Evolutionary conservation across 2,888 invertebrate species (phyloP), one percentile per base, ranked within the genome.

Genomic region (Villa cingulata): DNA sequence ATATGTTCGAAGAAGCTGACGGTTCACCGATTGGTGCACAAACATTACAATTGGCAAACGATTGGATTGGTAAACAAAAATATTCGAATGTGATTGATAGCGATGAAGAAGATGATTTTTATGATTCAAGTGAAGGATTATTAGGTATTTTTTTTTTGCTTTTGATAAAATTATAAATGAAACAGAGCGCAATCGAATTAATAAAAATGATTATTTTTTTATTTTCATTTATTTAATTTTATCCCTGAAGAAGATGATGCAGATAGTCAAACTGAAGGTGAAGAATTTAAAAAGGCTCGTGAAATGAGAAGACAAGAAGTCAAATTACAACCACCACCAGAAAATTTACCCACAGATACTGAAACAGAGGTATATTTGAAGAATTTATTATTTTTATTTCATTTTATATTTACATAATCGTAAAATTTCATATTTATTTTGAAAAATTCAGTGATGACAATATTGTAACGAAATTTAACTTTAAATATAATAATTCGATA

Each of bases 241-340:
- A n/a, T n/a, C n/a, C n/a, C n/a, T 36, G 10, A 36, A 77, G 79
- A 78, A 61, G 78, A 77, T 54, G 62, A 70, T 74, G 81, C 78
- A 51, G 80, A 80, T 48, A 82, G 82, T n/a, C 80, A 81, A 37
- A 82, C 82, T 1, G 83, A 83, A 64, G 81, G 81, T 12, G 81
- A 82, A 65, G 81, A 82, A 55, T 75, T 78, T 23, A 74, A 76
- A 42, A 69, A 67, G 49, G 81, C 81, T 12, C 72, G 81, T 23
- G 81, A 81, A 59, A 64, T 79, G 54, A 72, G 82, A 34, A 77
- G 78, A 55, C 77, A 78, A 62, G 82, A 82, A 70, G 80, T 81
- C 29, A 76, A 77, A 58, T 70, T 81, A 46, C 73, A 77, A 60
- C 77, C 80, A 45, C 75, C 79, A 41, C 71, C 72, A n/a, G 70